Conservation (phyloP, 2,113 vertebrate genomes). For the Cinclus cinclus region DNA sequence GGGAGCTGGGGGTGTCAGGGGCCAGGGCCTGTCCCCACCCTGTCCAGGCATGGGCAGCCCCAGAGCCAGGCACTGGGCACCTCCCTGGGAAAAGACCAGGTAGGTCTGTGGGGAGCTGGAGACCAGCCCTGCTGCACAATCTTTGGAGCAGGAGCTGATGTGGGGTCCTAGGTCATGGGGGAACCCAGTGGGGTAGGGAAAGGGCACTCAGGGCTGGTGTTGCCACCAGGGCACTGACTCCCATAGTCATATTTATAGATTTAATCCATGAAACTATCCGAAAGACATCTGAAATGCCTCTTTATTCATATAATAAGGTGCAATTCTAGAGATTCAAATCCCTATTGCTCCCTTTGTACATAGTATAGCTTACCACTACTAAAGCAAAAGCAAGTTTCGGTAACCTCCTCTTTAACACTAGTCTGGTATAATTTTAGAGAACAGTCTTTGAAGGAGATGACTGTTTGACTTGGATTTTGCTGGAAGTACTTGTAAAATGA, state of each 20-base stretch:
- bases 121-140: not conserved
- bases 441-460: not conserved
- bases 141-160: not conserved
- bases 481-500: not conserved
- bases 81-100: not conserved
- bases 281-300: not conserved
- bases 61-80: accelerated
- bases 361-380: not conserved
- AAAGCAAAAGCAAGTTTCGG: not conserved
- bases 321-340: not conserved
- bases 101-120: not conserved
- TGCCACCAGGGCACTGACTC: not conserved
- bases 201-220: not conserved
- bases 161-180: not conserved
- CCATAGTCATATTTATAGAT: not conserved
- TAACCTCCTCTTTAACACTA: not conserved
- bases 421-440: not conserved
- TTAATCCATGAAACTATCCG: not conserved
- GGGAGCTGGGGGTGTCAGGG: accelerated
- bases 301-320: not conserved
- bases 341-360: not conserved
- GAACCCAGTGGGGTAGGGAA: accelerated
- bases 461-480: not conserved
- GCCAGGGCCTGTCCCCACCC: too few species aligned
- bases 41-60: not conserved